phyloP scores from a whole-genome alignment of 2,888 invertebrate species.

The Lasioglossum zephyrum region DNA sequence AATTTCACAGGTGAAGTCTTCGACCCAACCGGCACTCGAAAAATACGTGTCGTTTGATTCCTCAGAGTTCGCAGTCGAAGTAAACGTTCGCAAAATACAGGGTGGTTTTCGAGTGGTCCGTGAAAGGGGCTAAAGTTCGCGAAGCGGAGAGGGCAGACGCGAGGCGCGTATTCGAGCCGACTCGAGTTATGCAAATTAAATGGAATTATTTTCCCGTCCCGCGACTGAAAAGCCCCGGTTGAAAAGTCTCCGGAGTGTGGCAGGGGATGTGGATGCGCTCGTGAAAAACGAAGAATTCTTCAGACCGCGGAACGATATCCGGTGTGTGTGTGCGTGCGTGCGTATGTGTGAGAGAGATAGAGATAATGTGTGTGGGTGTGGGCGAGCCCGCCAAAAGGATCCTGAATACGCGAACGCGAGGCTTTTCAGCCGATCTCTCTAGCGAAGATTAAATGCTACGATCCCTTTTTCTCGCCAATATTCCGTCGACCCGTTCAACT shows the following conservation, averaged over 20 bases:
- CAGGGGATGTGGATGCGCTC: background rate
- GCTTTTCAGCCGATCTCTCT: constrained; percentile 28
- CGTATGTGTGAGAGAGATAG: background rate
- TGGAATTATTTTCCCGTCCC: constrained; percentile 58
- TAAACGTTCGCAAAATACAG: background rate
- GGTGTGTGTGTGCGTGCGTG: background rate
- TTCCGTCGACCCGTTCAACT: background rate
- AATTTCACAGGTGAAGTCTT: background rate
- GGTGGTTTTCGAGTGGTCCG: background rate
- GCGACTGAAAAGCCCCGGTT: constrained; percentile 33
- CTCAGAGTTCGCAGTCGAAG: background rate
- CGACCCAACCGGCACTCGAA: background rate
- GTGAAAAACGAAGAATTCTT: constrained; percentile 44
- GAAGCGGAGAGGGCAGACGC: background rate
- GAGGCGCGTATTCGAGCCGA: background rate
- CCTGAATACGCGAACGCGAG: constrained; percentile 32
- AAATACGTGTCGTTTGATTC: background rate
- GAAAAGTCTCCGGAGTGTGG: constrained; percentile 36
- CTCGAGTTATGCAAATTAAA: constrained; percentile 53
- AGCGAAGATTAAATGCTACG: constrained; percentile 46
- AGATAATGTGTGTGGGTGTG: background rate
- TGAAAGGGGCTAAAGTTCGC: constrained; percentile 4
- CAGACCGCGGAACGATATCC: background rate
- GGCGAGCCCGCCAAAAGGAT: background rate
- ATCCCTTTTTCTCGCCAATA: constrained; percentile 13